phyloP scores from a whole-genome alignment of 2,888 invertebrate species.

The Halocaridina rubra region DNA sequence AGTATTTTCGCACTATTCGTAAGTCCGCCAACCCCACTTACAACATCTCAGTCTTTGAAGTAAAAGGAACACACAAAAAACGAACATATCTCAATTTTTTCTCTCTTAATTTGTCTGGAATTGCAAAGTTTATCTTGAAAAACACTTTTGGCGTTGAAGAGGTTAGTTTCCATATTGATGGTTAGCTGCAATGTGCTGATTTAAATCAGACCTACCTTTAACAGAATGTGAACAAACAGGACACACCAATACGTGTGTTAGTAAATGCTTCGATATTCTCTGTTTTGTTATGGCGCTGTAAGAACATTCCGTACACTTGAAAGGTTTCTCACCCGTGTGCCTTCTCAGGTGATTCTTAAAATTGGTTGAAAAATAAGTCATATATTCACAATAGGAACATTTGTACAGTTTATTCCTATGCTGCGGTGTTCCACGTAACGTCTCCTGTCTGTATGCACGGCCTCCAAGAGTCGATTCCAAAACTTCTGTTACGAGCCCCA shows the following conservation, averaged over 20 bases:
- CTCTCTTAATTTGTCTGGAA: no score
- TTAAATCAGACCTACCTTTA: not conserved
- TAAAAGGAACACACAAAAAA: no score
- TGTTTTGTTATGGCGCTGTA: conserved; percentile 48
- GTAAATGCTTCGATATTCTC: conserved; percentile 19
- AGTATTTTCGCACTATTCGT: no score
- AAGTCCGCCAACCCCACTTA: no score
- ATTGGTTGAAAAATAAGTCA: conserved; percentile 39
- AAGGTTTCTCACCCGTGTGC: conserved; percentile 50
- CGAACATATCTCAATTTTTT: no score
- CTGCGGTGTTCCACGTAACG: conserved; percentile 3
- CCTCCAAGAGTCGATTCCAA: no score
- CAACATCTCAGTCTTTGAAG: no score
- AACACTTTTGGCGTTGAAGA: no score
- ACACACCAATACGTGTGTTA: conserved; percentile 8
- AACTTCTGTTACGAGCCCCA: conserved; percentile 14
- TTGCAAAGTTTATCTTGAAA: no score
- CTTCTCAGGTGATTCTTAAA: conserved; percentile 46
- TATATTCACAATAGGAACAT: conserved; percentile 43
- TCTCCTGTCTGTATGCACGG: no score
- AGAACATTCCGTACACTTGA: conserved; percentile 24
- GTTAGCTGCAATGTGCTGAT: not conserved
- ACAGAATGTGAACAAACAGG: not conserved
- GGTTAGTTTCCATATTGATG: no score
- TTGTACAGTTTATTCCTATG: conserved; percentile 19